Percentiles rank a stretch among this genome's conserved stretches.
Conservation (phyloP, 2,113 vertebrate species). For the Chrysemys picta region DNA sequence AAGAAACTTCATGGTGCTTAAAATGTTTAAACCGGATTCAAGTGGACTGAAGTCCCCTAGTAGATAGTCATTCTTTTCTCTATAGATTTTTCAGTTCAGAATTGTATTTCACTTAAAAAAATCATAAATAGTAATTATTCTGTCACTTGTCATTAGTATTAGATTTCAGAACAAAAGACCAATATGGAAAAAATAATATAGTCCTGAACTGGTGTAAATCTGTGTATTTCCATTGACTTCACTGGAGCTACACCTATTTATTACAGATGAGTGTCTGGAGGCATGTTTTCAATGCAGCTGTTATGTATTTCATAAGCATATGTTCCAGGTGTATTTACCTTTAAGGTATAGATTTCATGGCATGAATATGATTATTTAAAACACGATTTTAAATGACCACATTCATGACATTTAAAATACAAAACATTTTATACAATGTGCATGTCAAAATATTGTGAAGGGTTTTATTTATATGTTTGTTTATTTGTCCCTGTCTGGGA, state of each 20-base stretch:
- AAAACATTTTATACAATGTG: background rate
- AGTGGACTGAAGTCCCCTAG: background rate
- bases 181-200: background rate
- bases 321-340: background rate
- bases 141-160: conserved; percentile 28
- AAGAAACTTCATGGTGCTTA: conserved; percentile 2
- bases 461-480: background rate
- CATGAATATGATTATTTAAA: background rate
- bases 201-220: background rate
- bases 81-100: conserved; percentile 16
- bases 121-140: conserved; percentile 16
- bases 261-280: background rate
- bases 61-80: background rate
- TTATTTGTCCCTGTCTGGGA: background rate
- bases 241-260: background rate
- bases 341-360: background rate
- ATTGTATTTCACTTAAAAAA: background rate
- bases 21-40: conserved; percentile 20
- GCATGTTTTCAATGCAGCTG: background rate
- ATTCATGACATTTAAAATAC: background rate
- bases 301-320: background rate
- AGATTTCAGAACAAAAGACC: background rate
- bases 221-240: background rate
- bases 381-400: background rate
- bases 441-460: background rate